Base-by-base conservation (phyloP, 2,113 vertebrate species). In the Quiscalus mexicanus region DNA sequence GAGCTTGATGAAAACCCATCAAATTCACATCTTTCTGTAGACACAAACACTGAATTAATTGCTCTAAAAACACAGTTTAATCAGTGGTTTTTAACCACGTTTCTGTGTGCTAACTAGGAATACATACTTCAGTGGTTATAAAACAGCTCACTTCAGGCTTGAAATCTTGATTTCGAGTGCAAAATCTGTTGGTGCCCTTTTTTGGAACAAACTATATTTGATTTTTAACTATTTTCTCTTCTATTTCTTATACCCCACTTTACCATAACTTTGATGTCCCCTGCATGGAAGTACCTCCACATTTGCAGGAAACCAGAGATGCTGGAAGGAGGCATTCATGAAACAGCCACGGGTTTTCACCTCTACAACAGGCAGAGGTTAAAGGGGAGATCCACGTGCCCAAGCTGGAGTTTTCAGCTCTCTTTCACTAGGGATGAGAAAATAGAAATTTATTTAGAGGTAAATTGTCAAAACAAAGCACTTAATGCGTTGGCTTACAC, bases 391-490 rank as follows among this genome's bases (percentile, higher is more conserved):
- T 11, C 16, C 20, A 58, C 3, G 1, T 15, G 20, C 5, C 17
- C 68, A 47, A 76, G 8, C 7, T 11, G 21, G 33, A 80, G 64
- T 4, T n/a, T 84, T 63, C 12, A 56, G 6, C 19, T 60, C 28
- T 89, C 37, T 15, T 9, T 69, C 56, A 56, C 15, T 60, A 24
- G 15, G 33, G 42, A 52, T 79, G 47, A 71, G 64, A 80, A 82
- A 75, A 73, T 41, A 84, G 31, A 73, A 39, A 89, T 95, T 85
- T 74, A 87, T 79, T 92, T 93, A 42, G 77, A 92, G 70, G 39
- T 35, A 95, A 94, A 96, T 95, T 95, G 79, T 95, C 86, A 92
- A 94, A 96, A 96, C 82, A 96, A 96, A 93, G 84, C 47, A 81
- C 55, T 95, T 94, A 93, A 87, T 92, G 33, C 6, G 5, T 58